phyloP scores from a whole-genome alignment of 30 jellyfish, hydroid and myxozoan genomes.

The Hydra vulgaris region DNA sequence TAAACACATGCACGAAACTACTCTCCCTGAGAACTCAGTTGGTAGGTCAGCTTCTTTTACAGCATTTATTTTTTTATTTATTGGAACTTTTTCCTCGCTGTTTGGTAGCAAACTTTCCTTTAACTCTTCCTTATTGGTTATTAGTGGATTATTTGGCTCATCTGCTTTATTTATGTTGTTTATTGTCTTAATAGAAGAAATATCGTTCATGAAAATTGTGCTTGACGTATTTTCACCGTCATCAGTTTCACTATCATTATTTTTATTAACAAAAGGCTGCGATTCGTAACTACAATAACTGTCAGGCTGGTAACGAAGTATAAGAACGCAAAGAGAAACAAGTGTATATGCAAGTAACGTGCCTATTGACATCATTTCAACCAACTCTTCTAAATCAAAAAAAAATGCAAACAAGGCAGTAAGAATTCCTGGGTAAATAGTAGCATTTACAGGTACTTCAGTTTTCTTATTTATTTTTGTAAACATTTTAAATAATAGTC shows the following conservation, averaged over 20 bases:
- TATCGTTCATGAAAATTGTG: neutral
- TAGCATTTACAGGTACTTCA: slow-evolving; percentile 96
- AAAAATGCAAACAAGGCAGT: slow-evolving; percentile 93
- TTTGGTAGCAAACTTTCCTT: neutral
- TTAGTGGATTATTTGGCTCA: neutral
- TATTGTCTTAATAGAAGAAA: neutral
- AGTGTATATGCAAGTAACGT: slow-evolving; percentile 94
- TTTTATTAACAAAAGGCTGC: neutral
- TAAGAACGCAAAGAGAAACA: slow-evolving; percentile 92
- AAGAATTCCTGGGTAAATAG: slow-evolving; percentile 95
- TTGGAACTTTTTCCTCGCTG: neutral
- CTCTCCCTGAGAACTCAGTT: slow-evolving; percentile 64
- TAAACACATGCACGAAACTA: slow-evolving; percentile 70
- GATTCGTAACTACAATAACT: slow-evolving; percentile 36
- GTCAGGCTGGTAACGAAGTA: slow-evolving; percentile 95
- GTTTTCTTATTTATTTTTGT: slow-evolving; percentile 55
- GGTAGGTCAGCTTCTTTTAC: slow-evolving; percentile 28
- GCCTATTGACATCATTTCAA: slow-evolving; percentile 99
- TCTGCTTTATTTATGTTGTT: neutral
- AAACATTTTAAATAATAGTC: slow-evolving; percentile 61
- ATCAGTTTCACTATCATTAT: slow-evolving; percentile 28
- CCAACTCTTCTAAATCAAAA: slow-evolving; percentile 93
- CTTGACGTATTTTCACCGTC: slow-evolving; percentile 22
- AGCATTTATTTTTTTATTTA: neutral
- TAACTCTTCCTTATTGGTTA: neutral